Evolutionary conservation across 2,113 vertebrate genomes (phyloP).

Genomic region (Triplophysa rosa): DNA sequence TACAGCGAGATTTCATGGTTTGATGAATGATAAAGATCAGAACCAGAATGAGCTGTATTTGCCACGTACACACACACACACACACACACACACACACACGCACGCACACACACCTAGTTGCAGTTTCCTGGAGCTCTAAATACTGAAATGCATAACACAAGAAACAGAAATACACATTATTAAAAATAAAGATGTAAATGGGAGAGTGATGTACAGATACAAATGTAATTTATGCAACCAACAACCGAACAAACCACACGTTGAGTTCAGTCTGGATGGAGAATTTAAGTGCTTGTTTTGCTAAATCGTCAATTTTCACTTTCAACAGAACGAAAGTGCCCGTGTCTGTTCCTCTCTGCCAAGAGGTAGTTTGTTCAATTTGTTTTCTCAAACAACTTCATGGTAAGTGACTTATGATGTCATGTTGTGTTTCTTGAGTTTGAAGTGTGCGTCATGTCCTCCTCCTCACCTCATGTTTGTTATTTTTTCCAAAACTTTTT

Average conservation of each 20-base stretch:
- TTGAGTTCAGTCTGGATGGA: background rate
- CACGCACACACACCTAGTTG: no score
- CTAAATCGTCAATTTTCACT: background rate
- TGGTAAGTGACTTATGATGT: conserved; percentile 50
- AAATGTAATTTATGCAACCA: background rate
- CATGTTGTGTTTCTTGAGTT: conserved; percentile 38
- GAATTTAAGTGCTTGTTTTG: background rate
- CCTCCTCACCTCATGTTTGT: conserved; percentile 44
- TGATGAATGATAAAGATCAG: no score
- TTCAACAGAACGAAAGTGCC: conserved; percentile 24
- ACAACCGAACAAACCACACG: background rate
- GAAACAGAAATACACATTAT: no score
- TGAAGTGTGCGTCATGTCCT: conserved; percentile 53
- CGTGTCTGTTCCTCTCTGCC: conserved; percentile 17
- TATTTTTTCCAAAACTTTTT: conserved; percentile 49
- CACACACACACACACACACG: no score
- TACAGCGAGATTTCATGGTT: no score
- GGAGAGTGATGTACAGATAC: no score
- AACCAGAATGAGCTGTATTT: no score
- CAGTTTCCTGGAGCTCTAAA: no score
- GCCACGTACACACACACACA: no score
- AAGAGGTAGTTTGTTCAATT: conserved; percentile 38
- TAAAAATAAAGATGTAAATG: no score
- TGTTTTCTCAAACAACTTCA: conserved; percentile 44
- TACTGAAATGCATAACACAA: no score